Conservation (phyloP, 2,888 invertebrate genomes). For the Tachystola acroxantha region DNA sequence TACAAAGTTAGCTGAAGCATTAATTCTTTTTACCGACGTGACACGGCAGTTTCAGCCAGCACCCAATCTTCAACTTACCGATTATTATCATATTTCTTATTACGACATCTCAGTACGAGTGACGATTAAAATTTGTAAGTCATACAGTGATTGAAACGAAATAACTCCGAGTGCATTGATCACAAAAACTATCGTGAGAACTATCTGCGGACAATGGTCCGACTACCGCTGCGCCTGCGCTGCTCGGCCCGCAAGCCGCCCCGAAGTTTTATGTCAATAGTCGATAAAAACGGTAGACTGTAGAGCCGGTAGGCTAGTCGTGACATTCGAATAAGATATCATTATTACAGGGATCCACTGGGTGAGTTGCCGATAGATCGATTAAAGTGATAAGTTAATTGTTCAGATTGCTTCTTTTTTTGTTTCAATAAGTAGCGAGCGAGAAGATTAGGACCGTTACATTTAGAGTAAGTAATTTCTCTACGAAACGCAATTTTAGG, state of each 20-base stretch:
- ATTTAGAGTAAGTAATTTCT: no score
- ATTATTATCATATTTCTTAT: slow-evolving; percentile 4
- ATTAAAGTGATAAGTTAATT: slow-evolving; percentile 33
- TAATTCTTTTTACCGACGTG: no score
- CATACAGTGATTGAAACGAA: slow-evolving; percentile 47
- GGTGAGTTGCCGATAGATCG: slow-evolving; percentile 32
- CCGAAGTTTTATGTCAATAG: slow-evolving; percentile 40
- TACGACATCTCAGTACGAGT: slow-evolving; percentile 21
- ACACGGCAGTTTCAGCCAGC: no score
- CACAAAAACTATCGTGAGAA: slow-evolving; percentile 64
- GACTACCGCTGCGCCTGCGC: slow-evolving; percentile 36
- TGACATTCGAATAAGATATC: slow-evolving; percentile 52
- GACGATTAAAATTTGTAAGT: slow-evolving; percentile 44
- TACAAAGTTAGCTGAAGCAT: neutral
- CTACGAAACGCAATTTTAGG: no score
- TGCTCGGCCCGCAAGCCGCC: slow-evolving; percentile 31
- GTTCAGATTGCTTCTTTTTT: slow-evolving; percentile 19
- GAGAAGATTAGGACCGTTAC: neutral
- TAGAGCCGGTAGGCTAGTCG: slow-evolving; percentile 31
- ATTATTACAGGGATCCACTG: slow-evolving; percentile 33
- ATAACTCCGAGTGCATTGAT: slow-evolving; percentile 49
- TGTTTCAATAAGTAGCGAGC: neutral
- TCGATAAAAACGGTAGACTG: slow-evolving; percentile 36
- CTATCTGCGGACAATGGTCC: slow-evolving; percentile 43
- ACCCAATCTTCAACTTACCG: no score